phyloP scores from a whole-genome alignment of 2,888 invertebrate genomes.

The Erebia palarica region DNA sequence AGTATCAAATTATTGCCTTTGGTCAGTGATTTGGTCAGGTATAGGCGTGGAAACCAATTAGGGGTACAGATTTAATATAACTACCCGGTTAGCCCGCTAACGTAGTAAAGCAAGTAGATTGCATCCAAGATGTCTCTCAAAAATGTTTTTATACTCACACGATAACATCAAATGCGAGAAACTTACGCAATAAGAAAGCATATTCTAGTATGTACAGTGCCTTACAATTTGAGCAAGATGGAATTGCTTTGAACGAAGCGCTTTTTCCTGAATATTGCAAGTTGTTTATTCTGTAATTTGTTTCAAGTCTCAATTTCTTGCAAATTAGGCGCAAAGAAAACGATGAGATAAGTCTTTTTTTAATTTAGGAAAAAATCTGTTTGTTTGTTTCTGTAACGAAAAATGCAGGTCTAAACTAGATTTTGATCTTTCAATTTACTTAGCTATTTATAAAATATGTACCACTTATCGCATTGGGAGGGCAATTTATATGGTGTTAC shows the following conservation, averaged over 20 bases:
- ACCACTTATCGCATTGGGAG: too few relatives aligned
- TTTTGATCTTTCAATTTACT: too few relatives aligned
- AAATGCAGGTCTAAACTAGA: too few relatives aligned
- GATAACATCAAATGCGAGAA: conserved; percentile 6
- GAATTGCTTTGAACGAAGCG: conserved; percentile 5
- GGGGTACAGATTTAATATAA: too few relatives aligned
- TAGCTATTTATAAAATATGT: too few relatives aligned
- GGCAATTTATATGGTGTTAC: too few relatives aligned
- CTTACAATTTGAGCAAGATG: conserved; percentile 8
- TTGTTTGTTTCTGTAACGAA: too few relatives aligned
- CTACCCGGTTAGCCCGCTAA: too few relatives aligned
- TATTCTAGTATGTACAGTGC: neutral
- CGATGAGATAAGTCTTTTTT: neutral
- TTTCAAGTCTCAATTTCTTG: conserved; percentile 25
- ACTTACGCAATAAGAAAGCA: neutral
- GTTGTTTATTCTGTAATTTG: conserved; percentile 6
- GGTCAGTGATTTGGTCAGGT: too few relatives aligned
- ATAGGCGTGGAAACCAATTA: too few relatives aligned
- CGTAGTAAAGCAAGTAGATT: neutral
- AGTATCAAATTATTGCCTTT: too few relatives aligned
- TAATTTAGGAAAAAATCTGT: neutral
- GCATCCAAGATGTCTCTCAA: neutral
- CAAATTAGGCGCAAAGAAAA: conserved; percentile 9
- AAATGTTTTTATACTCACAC: neutral
- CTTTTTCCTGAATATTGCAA: conserved; percentile 10